phyloP scores from a whole-genome alignment of 2,113 vertebrate genomes.

The Petroica traversi region DNA sequence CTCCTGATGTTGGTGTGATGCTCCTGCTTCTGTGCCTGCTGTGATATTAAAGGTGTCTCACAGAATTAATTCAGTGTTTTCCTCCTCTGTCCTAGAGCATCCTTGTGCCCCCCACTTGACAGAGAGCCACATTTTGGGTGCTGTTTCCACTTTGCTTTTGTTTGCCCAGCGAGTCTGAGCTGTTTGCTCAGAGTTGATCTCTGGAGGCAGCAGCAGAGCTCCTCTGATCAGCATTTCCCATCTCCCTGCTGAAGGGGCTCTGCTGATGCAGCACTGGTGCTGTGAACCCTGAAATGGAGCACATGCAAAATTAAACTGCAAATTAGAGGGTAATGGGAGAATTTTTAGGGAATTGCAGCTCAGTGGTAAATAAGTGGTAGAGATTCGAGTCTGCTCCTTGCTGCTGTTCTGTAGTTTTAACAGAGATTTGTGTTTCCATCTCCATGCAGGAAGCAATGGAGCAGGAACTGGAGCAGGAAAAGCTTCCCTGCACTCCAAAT shows the following conservation, averaged over 20 bases:
- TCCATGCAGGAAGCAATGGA: background rate
- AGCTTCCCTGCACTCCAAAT: background rate
- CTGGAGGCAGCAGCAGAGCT: background rate
- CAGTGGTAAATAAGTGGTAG: background rate
- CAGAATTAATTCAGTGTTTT: background rate
- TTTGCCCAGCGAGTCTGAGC: background rate
- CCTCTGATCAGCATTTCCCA: background rate
- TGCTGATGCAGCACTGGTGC: background rate
- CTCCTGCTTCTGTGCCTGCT: background rate
- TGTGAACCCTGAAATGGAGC: background rate
- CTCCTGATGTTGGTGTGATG: background rate
- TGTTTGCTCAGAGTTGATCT: background rate
- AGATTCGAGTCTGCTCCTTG: background rate
- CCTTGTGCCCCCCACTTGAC: background rate
- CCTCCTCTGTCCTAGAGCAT: background rate
- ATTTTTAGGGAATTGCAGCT: background rate
- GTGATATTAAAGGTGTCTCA: background rate
- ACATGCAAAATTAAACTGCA: background rate
- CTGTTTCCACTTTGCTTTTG: background rate
- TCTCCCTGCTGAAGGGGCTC: background rate
- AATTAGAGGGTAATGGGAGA: background rate
- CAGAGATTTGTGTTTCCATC: background rate
- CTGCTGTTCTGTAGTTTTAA: background rate
- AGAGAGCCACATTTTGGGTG: accelerated
- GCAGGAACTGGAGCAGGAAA: background rate